A percentile compares a stretch with the other conserved stretches of the same genome.
Evolutionary conservation across 2,797 vertebrate species (phyloP).

Genomic region (Aldrovandia affinis): DNA sequence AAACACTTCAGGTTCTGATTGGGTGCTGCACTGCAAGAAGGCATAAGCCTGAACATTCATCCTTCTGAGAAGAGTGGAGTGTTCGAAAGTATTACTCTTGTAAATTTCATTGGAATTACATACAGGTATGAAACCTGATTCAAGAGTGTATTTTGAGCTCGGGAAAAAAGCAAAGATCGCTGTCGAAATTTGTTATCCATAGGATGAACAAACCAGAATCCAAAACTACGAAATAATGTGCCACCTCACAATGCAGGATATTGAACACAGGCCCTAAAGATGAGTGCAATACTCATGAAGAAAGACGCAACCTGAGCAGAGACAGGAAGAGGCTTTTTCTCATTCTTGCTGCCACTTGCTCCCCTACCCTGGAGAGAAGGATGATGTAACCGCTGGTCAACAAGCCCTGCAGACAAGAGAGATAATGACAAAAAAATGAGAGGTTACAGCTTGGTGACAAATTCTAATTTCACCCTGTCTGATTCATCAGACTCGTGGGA

Average conservation of each 20-base stretch:
- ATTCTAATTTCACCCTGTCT: conserved; percentile 15
- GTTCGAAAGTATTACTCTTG: background rate
- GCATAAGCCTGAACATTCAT: background rate
- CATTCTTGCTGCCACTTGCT: conserved; percentile 87
- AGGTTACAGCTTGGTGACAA: background rate
- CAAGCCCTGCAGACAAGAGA: conserved; percentile 75
- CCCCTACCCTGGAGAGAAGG: conserved; percentile 86
- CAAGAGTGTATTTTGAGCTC: background rate
- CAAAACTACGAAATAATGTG: background rate
- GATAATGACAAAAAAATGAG: conserved; percentile 31
- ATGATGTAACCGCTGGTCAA: conserved; percentile 92
- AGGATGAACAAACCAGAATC: background rate
- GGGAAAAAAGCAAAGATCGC: background rate
- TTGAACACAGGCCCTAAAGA: background rate
- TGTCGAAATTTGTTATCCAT: background rate
- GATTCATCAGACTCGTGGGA: conserved; percentile 11
- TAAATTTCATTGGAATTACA: background rate
- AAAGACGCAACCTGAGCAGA: conserved; percentile 80
- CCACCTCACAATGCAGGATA: background rate
- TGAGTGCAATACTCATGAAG: background rate
- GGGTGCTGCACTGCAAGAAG: background rate
- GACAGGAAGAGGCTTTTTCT: conserved; percentile 86
- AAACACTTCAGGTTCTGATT: background rate
- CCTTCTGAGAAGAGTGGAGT: background rate
- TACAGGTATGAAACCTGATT: background rate